Base-by-base conservation (phyloP, 2,888 invertebrate species). In the Ligdia adustata region DNA sequence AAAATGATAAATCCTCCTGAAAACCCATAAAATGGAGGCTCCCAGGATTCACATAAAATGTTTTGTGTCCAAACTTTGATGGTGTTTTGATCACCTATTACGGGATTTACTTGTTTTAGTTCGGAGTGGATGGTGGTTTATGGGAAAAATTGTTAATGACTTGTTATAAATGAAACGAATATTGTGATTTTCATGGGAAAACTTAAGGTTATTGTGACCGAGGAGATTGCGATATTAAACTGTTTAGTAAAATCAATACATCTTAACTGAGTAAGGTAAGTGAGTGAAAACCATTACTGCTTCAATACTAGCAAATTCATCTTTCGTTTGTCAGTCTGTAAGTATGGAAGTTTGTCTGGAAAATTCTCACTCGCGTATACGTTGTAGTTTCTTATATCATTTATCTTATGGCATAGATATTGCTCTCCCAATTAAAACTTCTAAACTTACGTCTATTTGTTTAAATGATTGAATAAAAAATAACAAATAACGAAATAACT, bases 1-100 rank as follows among this genome's bases (percentile, higher is more conserved):
- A 72, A 79, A 79, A 83, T 82, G 78, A 83, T 83, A 81, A 82
- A 76, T 78, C 73, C 72, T 65, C 70, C 69, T 75, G 69, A 77
- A 79, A 79, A 75, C 73, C 67, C 60, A 79, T 81, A 79, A 82
- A 82, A 72, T 24, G 64, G 64, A 66, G 66, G 63, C 59, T 69
- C 69, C 58, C 18, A 9, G 47, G 27, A 64, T 56, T 45, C 61
- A 59, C 67, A 66, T 80, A 79, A 78, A 73, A 62, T 78, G 66
- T 73, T 76, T 76, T 71, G 72, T 74, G 62, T 58, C 62, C 59
- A 58, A 62, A 62, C 48, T 63, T 72, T 77, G 75, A 78, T 57
- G 62, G 53, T 29, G 52, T 58, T 71, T 70, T 72, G 72, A 78
- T 75, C 66, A 68, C 64, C 64, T 62, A 67, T 69, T 62, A 68